phyloP scores from a whole-genome alignment of 2,888 invertebrate species.

The Ectemnius cavifrons region DNA sequence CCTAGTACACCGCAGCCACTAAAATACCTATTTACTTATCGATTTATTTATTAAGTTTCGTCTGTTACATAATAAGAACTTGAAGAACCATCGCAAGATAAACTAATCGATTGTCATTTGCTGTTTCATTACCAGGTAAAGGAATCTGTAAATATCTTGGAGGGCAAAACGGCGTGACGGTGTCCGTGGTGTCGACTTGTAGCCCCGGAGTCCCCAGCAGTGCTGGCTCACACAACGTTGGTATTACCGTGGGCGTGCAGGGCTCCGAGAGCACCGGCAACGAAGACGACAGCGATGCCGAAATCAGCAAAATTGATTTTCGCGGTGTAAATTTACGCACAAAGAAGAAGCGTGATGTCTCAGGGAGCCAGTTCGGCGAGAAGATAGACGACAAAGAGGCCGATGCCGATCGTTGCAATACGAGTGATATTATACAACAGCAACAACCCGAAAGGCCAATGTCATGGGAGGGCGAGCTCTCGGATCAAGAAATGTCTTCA shows the following conservation, averaged over 20 bases:
- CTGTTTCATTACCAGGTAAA: slow-evolving; percentile 63
- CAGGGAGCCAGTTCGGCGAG: slow-evolving; percentile 76
- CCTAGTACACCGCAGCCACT: too few species aligned
- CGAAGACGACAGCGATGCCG: slow-evolving; percentile 85
- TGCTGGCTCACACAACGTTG: slow-evolving; percentile 51
- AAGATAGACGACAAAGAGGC: slow-evolving; percentile 58
- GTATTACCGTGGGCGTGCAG: slow-evolving; percentile 56
- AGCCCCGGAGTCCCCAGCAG: slow-evolving; percentile 64
- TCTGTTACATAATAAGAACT: too few species aligned
- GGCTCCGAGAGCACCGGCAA: slow-evolving; percentile 52
- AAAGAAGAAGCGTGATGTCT: slow-evolving; percentile 82
- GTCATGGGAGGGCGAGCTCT: slow-evolving; percentile 97
- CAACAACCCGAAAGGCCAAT: slow-evolving; percentile 86
- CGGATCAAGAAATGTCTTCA: slow-evolving; percentile 86
- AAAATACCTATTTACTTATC: too few species aligned
- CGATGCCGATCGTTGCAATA: slow-evolving; percentile 68
- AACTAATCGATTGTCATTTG: too few species aligned
- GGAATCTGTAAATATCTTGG: slow-evolving; percentile 75
- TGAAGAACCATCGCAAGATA: too few species aligned
- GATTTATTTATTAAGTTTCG: too few species aligned
- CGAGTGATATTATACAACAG: slow-evolving; percentile 78
- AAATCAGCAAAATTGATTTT: slow-evolving; percentile 89
- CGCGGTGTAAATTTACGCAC: slow-evolving; percentile 84
- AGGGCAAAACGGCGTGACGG: slow-evolving; percentile 79
- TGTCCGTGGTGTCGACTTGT: slow-evolving; percentile 80